Evolutionary conservation across 2,113 vertebrate species (phyloP).

Genomic region (Puma concolor): DNA sequence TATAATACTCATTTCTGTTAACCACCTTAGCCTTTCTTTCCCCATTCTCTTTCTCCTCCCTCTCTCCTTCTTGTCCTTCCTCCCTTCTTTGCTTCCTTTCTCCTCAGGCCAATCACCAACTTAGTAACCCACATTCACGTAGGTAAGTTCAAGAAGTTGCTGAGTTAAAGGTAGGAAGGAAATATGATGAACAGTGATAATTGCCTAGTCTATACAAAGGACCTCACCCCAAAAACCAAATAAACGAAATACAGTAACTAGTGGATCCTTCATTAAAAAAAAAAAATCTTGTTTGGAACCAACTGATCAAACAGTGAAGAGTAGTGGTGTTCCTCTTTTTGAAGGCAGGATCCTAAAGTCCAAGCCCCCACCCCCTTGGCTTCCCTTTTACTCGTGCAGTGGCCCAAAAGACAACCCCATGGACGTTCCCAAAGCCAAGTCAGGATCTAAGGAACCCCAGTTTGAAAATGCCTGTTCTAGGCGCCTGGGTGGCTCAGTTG

Average conservation of each 20-base stretch:
- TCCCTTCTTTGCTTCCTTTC: neutral
- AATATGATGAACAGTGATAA: neutral
- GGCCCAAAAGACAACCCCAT: neutral
- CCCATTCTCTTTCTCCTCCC: too few relatives aligned
- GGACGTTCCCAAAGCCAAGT: neutral
- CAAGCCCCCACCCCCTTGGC: neutral
- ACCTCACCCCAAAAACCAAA: neutral
- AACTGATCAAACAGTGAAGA: neutral
- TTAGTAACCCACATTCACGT: neutral
- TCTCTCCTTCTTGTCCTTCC: neutral
- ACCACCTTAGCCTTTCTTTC: neutral
- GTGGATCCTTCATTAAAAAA: neutral
- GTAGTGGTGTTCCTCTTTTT: fast-evolving
- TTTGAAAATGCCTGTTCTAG: neutral
- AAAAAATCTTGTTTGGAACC: neutral
- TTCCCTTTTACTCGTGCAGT: neutral
- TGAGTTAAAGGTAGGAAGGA: neutral
- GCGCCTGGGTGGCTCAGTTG: too few relatives aligned
- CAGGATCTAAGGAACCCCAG: neutral
- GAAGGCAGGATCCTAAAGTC: neutral
- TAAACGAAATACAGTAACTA: neutral
- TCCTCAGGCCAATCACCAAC: neutral
- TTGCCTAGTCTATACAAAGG: neutral
- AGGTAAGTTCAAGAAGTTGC: neutral
- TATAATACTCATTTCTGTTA: neutral